Evolutionary conservation across 2,797 vertebrate genomes (phyloP), one percentile per base, ranked within the genome.

Genomic region (Betta splendens): DNA sequence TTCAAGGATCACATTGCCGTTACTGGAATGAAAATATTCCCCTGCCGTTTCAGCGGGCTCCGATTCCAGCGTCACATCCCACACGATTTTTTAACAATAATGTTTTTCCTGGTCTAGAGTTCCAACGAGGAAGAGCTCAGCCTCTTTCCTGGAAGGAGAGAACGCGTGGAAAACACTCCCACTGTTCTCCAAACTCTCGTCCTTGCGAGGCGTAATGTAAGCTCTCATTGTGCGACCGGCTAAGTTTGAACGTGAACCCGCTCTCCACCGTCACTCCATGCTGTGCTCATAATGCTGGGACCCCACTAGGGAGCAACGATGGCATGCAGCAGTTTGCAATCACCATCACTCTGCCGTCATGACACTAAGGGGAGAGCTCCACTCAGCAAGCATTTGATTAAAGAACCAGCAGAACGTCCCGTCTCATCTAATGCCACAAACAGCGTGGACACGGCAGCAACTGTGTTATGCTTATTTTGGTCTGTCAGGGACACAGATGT

Each of bases 11-110:
- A 75, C 80, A 58, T 86, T 81, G 79, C 72, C 77, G 77, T 81
- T 89, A 81, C 48, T 81, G 86, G 84, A 86, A 83, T 75, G 74
- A 85, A 91, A 87, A 90, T 77, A 85, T 73, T 64, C 75, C 57
- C 47, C 69, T 72, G 81, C 62, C 66, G 80, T 84, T 85, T 77
- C 66, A 64, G 66, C 64, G 48, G 67, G 62, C 67, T 81, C 63
- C 45, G 48, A 35, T 87, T 85, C 81, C 64, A 53, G 38, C 26
- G 51, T 65, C 79, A 72, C 79, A 79, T 75, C 83, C 78, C 62
- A 75, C 79, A 67, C 37, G 40, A 74, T 81, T 87, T 77, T 61
- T 85, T 35, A 72, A 80, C 80, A 83, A 88, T 82, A 83, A 87
- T 87, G 84, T 88, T 89, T n/a, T 88, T 86, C 71, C 72, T 77